Percentiles rank a stretch among this genome's conserved stretches.
Evolutionary conservation across 2,888 invertebrate species (phyloP).

Genomic region (Drosophila conformis): DNA sequence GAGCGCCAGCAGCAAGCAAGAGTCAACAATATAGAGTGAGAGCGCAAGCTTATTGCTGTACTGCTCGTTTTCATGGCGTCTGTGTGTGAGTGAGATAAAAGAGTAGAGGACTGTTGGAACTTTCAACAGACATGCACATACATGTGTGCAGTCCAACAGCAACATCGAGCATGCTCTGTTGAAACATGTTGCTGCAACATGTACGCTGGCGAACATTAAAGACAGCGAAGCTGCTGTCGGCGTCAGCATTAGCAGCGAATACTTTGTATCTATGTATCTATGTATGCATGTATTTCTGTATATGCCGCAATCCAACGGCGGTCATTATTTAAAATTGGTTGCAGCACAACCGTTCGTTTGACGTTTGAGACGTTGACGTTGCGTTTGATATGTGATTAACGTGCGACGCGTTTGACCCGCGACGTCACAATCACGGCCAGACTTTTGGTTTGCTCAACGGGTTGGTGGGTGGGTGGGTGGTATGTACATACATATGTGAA

Average conservation of each 20-base stretch:
- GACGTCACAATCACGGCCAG: slow-evolving; percentile 36
- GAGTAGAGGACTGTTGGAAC: slow-evolving; percentile 6
- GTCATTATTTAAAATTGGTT: slow-evolving; percentile 42
- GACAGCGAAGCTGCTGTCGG: slow-evolving; percentile 8
- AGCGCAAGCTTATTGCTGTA: slow-evolving; percentile 27
- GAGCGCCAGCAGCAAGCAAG: slow-evolving; percentile 13
- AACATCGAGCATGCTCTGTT: slow-evolving; percentile 30
- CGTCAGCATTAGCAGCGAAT: slow-evolving; percentile 5
- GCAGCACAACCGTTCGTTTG: slow-evolving; percentile 24
- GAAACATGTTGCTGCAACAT: slow-evolving; percentile 32
- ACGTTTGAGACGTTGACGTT: slow-evolving; percentile 32
- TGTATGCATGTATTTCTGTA: too few relatives aligned
- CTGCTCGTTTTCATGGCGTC: slow-evolving; percentile 57
- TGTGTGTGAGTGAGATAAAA: slow-evolving; percentile 6
- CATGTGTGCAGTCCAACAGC: slow-evolving; percentile 36
- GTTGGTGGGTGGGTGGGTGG: neutral
- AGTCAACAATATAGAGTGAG: slow-evolving; percentile 33
- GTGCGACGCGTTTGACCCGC: slow-evolving; percentile 72
- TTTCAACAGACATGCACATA: neutral
- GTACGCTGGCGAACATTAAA: slow-evolving; percentile 34
- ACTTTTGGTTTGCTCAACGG: neutral
- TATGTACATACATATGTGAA: slow-evolving; percentile 9
- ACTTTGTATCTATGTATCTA: neutral
- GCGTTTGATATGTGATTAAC: slow-evolving; percentile 52
- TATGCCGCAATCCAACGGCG: slow-evolving; percentile 14